Evolutionary conservation across 30 jellyfish, hydroid and myxozoan genomes (phyloP), one percentile per base, ranked within the genome.

Genomic region (Morbakka virulenta): DNA sequence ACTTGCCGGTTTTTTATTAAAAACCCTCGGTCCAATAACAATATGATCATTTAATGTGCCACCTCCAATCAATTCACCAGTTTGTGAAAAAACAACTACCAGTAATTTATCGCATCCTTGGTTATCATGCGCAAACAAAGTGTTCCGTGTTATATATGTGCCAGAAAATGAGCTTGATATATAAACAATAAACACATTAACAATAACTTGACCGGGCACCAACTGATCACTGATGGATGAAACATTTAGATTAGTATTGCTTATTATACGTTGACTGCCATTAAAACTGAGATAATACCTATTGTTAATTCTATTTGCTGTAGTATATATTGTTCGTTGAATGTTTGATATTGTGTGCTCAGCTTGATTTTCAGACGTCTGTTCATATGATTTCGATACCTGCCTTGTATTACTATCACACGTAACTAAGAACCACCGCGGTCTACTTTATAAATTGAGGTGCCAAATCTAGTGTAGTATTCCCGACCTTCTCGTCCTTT

Each of bases 51-150:
- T 52, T 4, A 27, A 2, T 52, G 36, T 11, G 23, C 79, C 87
- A 26, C 68, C 36, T 1, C 33, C 67, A 3, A 52, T 53, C 36
- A 75, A 31, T 4, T 75, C 30, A 9, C 11, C 11, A 9, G 71
- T n/a, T 47, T 9, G n/a, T n/a, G n/a, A n/a, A n/a, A n/a, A n/a
- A n/a, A n/a, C n/a, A n/a, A n/a, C n/a, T n/a, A n/a, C n/a, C n/a
- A n/a, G n/a, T 3, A 64, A 63, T 62, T 63, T 28, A 62, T 62
- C 88, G 29, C 1, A 77, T 21, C 82, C 88, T 17, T 62, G 72
- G 32, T 65, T 32, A 79, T 79, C 89, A 32, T 79, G 83, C 2
- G 82, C 75, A 79, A 64, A 79, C 32, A 79, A 67, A 2, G 82
- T 76, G 35, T 65, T 64, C 65, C 65, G 49, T 1, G 24, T 1